Evolutionary conservation across 2,888 invertebrate species (phyloP).

Genomic region (Ernsta delagoae): DNA sequence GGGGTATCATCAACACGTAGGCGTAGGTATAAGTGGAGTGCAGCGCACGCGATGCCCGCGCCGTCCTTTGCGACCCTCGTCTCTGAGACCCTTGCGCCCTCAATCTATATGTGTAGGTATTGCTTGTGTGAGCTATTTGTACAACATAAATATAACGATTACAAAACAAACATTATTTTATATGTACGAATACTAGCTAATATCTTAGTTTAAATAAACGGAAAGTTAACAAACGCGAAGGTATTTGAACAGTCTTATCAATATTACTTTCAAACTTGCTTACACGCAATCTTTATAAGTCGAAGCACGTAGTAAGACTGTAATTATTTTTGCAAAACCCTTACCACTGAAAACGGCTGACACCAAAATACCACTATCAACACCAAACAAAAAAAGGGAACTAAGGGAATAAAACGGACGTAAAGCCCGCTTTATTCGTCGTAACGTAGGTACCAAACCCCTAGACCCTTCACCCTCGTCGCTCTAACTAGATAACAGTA

Average conservation of each 20-base stretch:
- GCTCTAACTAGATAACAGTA: slow-evolving; percentile 83
- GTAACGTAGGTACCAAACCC: slow-evolving; percentile 53
- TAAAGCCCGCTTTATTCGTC: slow-evolving; percentile 39
- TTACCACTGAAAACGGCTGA: background rate
- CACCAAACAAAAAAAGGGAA: background rate
- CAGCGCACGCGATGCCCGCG: slow-evolving; percentile 53
- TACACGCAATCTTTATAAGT: too few species aligned
- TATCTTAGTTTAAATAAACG: too few species aligned
- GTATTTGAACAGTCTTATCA: too few species aligned
- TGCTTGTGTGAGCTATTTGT: too few species aligned
- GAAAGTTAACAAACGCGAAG: too few species aligned
- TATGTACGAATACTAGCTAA: background rate
- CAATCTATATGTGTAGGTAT: background rate
- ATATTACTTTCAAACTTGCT: too few species aligned
- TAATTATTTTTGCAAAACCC: background rate
- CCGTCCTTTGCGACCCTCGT: slow-evolving; percentile 18
- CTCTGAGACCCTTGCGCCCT: slow-evolving; percentile 20
- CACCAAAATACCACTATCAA: background rate
- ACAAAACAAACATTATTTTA: background rate
- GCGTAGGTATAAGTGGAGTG: slow-evolving; percentile 52
- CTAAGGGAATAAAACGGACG: background rate
- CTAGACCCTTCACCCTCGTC: slow-evolving; percentile 81
- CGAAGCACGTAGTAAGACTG: background rate
- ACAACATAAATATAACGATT: too few species aligned
- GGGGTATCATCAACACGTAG: slow-evolving; percentile 30